Evolutionary conservation across 2,797 vertebrate species (phyloP).

Genomic region (Onychomys arenicola): DNA sequence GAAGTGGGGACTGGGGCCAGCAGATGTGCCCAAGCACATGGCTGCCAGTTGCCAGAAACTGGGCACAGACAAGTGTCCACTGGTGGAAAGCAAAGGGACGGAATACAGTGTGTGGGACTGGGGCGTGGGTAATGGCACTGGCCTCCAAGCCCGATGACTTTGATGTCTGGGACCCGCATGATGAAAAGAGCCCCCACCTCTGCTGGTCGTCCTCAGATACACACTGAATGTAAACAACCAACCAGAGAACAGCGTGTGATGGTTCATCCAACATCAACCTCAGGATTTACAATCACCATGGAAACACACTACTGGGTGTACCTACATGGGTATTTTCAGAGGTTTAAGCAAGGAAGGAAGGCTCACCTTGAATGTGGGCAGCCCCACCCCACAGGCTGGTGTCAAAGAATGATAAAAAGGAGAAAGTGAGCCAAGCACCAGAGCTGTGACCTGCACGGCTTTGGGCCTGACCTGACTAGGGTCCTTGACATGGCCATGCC

Average conservation of each 20-base stretch:
- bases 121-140: no score
- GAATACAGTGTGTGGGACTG: neutral
- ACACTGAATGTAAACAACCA: neutral
- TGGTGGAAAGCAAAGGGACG: neutral
- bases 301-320: neutral
- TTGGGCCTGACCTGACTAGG: neutral
- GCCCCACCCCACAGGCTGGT: neutral
- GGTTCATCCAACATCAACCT: neutral
- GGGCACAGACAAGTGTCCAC: neutral
- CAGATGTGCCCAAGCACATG: no score
- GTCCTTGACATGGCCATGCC: neutral
- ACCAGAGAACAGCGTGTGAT: neutral
- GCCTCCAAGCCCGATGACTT: neutral
- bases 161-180: neutral
- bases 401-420: neutral
- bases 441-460: rapidly evolving
- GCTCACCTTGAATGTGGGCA: neutral
- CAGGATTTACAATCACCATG: neutral
- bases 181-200: neutral
- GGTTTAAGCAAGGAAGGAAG: neutral
- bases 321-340: neutral
- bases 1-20: neutral
- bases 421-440: no score
- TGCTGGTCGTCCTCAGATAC: neutral
- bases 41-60: neutral